Evolutionary conservation across 2,797 vertebrate genomes (phyloP), one percentile per base, ranked within the genome.

Genomic region (Alauda arvensis): DNA sequence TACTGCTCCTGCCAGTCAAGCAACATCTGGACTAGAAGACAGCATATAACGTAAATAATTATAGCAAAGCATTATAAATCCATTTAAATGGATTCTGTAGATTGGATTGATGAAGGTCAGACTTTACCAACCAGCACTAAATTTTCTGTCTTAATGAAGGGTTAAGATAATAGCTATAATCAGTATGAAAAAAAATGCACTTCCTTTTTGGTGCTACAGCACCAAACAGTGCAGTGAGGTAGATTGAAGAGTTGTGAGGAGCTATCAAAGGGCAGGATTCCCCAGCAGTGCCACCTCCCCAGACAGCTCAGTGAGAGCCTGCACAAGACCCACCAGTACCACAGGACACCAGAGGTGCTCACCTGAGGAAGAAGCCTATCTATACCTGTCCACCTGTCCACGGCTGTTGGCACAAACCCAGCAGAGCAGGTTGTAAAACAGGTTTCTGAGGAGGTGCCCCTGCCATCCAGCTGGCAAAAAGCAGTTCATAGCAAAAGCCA

Each of bases 181-280:
- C 55, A 86, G 21, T 20, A 65, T 9, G 8, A 10, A 59, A 34
- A 34, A 63, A 40, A 56, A 28, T 4, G 6, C 8, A 33, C 8
- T 26, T 45, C 9, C 29, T 65, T 69, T 46, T 66, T 68, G 33
- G 28, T 31, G 26, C n/a, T 40, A 9, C 0, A 67, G 28, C 66
- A 48, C 2, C n/a, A n/a, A n/a, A n/a, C n/a, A n/a, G n/a, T n/a
- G 4, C 18, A 91, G 45, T 1, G 2, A 52, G 14, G 12, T 0
- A 34, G 20, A 65, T 17, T 20, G 29, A 67, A n/a, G 8, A 61
- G 9, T 8, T 14, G 8, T 9, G 33, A 51, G 37, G 34, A 61
- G 33, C 12, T 48, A 20, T 3, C 71, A 81, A 68, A 78, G 63
- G 76, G 48, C 55, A 91, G 39, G 34, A 42, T 74, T 65, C 48